Percentiles rank a stretch among this genome's conserved stretches.
phyloP scores from a whole-genome alignment of 2,797 vertebrate species.

The Poeciliopsis presidionis region DNA sequence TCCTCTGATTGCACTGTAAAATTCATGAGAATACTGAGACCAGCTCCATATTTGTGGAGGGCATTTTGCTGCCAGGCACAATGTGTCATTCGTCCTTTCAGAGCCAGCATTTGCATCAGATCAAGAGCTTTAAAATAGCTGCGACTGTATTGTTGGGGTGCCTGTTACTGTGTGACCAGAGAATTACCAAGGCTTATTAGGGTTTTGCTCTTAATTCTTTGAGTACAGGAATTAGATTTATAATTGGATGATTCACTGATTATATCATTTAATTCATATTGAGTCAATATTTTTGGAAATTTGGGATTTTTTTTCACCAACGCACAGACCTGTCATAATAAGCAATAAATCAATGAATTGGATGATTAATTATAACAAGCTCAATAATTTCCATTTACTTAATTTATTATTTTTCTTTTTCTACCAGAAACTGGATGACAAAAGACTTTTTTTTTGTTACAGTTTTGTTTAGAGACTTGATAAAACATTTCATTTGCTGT shows the following conservation, averaged over 20 bases:
- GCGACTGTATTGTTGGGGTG: conserved; percentile 18
- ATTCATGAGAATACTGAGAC: conserved; percentile 51
- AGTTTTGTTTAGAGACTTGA: too few relatives aligned
- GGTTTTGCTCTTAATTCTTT: background rate
- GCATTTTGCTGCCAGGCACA: conserved; percentile 63
- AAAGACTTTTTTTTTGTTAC: too few relatives aligned
- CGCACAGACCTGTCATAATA: too few relatives aligned
- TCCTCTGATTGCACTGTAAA: conserved; percentile 50
- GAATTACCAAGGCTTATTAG: conserved; percentile 16
- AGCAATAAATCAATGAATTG: too few relatives aligned
- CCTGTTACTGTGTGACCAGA: conserved; percentile 11
- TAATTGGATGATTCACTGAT: background rate
- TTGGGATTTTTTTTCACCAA: too few relatives aligned
- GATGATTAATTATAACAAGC: too few relatives aligned
- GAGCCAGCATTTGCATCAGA: conserved; percentile 62
- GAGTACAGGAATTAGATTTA: background rate
- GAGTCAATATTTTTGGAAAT: too few relatives aligned
- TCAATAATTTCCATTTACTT: too few relatives aligned
- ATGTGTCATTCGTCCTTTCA: conserved; percentile 51
- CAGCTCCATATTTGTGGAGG: conserved; percentile 52
- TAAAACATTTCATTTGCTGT: too few relatives aligned
- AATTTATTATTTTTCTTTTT: too few relatives aligned
- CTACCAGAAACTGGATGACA: too few relatives aligned
- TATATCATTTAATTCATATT: too few relatives aligned
- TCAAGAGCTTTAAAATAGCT: conserved; percentile 54